A percentile compares a stretch with the other conserved stretches of the same genome.
Evolutionary conservation across 1,140 invertebrate species (phyloP).

Genomic region (honey bee (Apis mellifera)): DNA sequence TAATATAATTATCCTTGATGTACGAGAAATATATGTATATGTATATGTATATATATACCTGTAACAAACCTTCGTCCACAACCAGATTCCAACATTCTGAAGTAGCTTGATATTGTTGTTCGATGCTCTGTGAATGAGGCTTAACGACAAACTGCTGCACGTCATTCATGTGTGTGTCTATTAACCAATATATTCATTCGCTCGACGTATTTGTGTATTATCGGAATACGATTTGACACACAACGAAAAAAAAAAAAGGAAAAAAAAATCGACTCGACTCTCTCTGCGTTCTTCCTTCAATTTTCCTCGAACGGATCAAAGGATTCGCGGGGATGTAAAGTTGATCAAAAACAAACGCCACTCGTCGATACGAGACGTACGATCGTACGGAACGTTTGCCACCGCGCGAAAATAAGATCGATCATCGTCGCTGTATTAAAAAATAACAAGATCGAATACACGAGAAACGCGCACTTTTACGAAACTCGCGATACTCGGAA

Average conservation of each 20-base stretch:
- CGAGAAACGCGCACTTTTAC: not conserved
- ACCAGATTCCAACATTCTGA: constrained; percentile 78
- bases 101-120: constrained; percentile 51
- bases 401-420: no score
- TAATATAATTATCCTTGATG: constrained; percentile 24
- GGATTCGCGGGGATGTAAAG: no score
- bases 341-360: no score
- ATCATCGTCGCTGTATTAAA: not conserved
- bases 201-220: not conserved
- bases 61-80: constrained; percentile 75
- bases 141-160: constrained; percentile 72
- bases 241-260: no score
- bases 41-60: constrained; percentile 76
- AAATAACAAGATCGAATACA: no score
- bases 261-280: no score
- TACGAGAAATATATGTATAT: constrained; percentile 34
- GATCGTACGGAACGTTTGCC: no score
- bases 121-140: constrained; percentile 59
- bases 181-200: not conserved
- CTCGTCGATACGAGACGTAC: no score
- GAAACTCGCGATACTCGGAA: not conserved
- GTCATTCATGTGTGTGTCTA: constrained; percentile 72
- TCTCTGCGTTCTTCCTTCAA: no score
- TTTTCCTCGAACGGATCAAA: no score
- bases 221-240: no score